Evolutionary conservation across 2,113 vertebrate genomes (phyloP), one percentile per base, ranked within the genome.

Genomic region (Podocnemis expansa): DNA sequence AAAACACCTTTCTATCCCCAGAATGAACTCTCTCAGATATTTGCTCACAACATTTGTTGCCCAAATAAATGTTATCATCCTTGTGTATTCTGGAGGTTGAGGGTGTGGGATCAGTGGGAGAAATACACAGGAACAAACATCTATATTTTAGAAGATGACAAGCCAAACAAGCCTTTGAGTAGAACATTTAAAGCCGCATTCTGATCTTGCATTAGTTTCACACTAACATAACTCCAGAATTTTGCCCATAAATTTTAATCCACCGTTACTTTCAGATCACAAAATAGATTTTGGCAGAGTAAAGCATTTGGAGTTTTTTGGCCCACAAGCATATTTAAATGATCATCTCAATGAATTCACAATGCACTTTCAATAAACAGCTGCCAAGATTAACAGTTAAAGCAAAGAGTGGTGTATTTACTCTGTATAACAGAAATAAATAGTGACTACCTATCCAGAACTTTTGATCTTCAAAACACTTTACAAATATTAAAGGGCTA

Each of bases 401-500:
- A 56, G 34, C 76, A 24, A 4, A 84, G 34, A n/a, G 1, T 63
- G 29, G 3, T 34, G 12, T 56, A 11, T 17, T 84, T 67, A 43
- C 78, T 47, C 55, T 63, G 16, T 56, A 88, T 22, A 90, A 80
- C 10, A 55, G 34, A 27, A 63, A 38, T 27, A 22, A 1, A 38
- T 5, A 70, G 0, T 12, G 80, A 84, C 29, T 80, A 95, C 29
- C 47, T 86, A 11, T 14, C 75, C 38, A 86, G 24, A 0, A 0
- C 41, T 78, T 67, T 58, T 1, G 13, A 43, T 45, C 79, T 38
- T 54, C 43, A 3, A 43, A 80, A 75, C 27, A 38, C 43, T 6
- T 1, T 3, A 2, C 67, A 43, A 73, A 86, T 45, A 86, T 31
- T 80, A 91, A 83, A 10, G 96, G 92, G 86, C 91, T 96, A 96